phyloP scores from a whole-genome alignment of 92 coral and sea anemone species.

The Parazoanthus swiftii region DNA sequence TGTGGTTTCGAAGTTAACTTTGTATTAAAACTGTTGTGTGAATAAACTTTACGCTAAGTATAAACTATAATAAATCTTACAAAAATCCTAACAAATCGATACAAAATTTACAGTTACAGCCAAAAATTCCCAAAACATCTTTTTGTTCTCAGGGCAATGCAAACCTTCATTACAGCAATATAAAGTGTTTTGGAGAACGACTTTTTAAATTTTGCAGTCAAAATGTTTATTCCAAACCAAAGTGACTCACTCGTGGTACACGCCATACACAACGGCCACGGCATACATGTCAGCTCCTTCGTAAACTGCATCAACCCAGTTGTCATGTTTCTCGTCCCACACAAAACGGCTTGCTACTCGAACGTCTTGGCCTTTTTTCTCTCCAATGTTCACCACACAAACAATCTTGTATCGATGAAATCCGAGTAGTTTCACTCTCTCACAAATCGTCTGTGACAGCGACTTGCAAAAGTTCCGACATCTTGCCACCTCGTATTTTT shows the following conservation, averaged over 20 bases:
- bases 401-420: conserved; percentile 72
- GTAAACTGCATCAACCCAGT: conserved; percentile 84
- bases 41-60: neutral
- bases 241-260: conserved; percentile 70
- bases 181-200: neutral
- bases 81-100: neutral
- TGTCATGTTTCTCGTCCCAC: conserved; percentile 91
- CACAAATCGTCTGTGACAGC: conserved; percentile 82
- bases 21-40: neutral
- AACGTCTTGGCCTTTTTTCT: conserved; percentile 81
- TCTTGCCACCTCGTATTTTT: conserved; percentile 69
- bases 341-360: conserved; percentile 87
- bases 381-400: conserved; percentile 77
- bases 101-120: neutral
- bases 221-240: neutral
- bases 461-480: conserved; percentile 76
- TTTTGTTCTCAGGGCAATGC: neutral
- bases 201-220: no score
- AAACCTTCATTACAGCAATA: neutral
- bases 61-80: no score
- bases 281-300: conserved; percentile 72
- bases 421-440: conserved; percentile 80
- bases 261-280: conserved; percentile 81
- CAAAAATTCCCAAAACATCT: no score
- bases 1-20: neutral